A percentile compares a stretch with the other conserved stretches of the same genome.
phyloP scores from a whole-genome alignment of 2,888 invertebrate genomes.

The Plemyria rubiginata region DNA sequence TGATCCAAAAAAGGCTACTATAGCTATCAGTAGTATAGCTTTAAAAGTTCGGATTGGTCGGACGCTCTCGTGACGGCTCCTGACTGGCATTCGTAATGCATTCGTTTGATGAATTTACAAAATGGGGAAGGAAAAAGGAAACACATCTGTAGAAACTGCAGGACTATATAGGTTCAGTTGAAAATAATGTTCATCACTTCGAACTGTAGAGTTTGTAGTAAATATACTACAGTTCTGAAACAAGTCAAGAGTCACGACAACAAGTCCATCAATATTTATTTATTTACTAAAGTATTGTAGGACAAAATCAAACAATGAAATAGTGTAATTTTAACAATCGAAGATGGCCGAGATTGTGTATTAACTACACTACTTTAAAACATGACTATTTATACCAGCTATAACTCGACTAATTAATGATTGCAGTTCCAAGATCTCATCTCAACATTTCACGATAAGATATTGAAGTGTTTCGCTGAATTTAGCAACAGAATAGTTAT shows the following conservation, averaged over 20 bases:
- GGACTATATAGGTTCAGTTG: neutral
- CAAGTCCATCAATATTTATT: no score
- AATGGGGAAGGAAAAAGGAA: slow-evolving; percentile 21
- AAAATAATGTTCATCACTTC: neutral
- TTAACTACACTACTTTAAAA: neutral
- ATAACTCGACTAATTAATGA: slow-evolving; percentile 31
- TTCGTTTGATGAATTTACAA: slow-evolving; percentile 37
- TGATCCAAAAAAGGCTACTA: slow-evolving; percentile 17
- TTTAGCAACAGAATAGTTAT: slow-evolving; percentile 49
- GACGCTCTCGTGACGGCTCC: slow-evolving; percentile 31
- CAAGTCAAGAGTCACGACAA: no score
- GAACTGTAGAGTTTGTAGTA: no score
- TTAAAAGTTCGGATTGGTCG: slow-evolving; percentile 35
- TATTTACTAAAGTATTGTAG: no score
- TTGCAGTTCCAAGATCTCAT: slow-evolving; percentile 29
- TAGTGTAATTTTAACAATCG: no score
- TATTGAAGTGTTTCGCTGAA: slow-evolving; percentile 28
- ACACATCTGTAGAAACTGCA: slow-evolving; percentile 8
- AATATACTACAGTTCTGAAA: no score
- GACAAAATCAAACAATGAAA: no score
- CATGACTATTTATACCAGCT: neutral
- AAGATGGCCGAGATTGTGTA: no score
- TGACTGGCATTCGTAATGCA: slow-evolving; percentile 40
- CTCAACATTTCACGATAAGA: slow-evolving; percentile 27
- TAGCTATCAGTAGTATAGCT: slow-evolving; percentile 8